Evolutionary conservation across 1,140 invertebrate species (phyloP), one percentile per base, ranked within the genome.

Genomic region (Dolichoris vasculosae): DNA sequence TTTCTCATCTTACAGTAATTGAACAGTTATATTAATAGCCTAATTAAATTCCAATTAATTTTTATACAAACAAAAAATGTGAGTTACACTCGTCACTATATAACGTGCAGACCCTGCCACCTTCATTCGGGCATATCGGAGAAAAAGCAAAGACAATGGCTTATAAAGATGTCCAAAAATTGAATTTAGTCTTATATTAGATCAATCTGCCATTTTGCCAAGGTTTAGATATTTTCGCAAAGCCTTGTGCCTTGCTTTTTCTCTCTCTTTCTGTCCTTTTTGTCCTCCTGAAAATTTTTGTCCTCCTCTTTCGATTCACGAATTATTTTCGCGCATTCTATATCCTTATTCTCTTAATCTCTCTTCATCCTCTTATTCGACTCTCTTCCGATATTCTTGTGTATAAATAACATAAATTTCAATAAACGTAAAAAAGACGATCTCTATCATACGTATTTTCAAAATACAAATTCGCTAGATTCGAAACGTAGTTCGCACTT

Each of bases 41-140:
- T 91, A 91, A 91, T 91, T 91, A 91, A 91, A 91, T 91, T 91
- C 89, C 90, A 89, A 91, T 90, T 90, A 91, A 90, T 91, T 86
- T 90, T 91, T 91, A 90, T 91, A 91, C 90, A 91, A 91, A 91
- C 90, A 91, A 91, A 91, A 88, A 89, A 88, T 87, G 78, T 90
- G 90, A 91, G 90, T 91, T 91, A 91, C 88, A 91, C 88, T 91
- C 90, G 90, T 86, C 81, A 91, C 89, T 87, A 88, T 88, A 88
- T 89, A 90, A 88, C 89, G 86, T 82, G 77, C 69, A 78, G 51
- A 89, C 90, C 86, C 89, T 91, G 89, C 89, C 90, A 90, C 87
- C 87, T 85, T 82, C 80, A 88, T 89, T 82, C 82, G 82, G 85
- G 83, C 83, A 88, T 83, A 89, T 87, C 78, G 85, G 80, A 84